These are phyloP conservation scores for Peromyscus nudipes DNA, from an alignment of 2,797 vertebrate species.

Conservation along the genomic window DNA sequence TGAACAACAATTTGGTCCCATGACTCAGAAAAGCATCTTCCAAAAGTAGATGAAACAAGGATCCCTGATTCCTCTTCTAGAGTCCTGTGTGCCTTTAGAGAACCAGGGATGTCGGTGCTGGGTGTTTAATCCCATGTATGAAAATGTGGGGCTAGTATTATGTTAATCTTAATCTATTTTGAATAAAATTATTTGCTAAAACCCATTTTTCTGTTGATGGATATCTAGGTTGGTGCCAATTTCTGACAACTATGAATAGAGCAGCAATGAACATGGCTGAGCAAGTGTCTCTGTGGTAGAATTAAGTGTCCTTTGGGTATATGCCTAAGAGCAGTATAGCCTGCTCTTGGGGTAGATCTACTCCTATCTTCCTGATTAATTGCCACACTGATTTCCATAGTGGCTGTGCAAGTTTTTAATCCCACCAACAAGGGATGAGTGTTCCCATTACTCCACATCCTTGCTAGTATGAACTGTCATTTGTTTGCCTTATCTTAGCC, in stretches of 20 bases:
- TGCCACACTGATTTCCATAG: not conserved
- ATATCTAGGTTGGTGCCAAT: not conserved
- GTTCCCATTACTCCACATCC: not conserved
- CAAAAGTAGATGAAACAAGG: not conserved
- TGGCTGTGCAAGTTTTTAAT: too few relatives aligned
- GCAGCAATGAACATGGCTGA: not conserved
- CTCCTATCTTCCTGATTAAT: not conserved
- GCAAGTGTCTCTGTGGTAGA: not conserved
- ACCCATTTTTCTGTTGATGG: not conserved
- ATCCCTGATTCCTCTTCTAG: not conserved
- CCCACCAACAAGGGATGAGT: not conserved
- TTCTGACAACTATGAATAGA: not conserved
- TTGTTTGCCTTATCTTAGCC: not conserved
- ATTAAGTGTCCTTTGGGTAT: not conserved
- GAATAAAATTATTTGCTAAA: not conserved
- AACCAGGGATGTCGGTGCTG: not conserved
- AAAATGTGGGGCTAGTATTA: not conserved
- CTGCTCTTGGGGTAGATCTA: not conserved
- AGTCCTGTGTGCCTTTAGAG: not conserved
- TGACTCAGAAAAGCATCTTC: not conserved
- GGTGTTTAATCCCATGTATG: not conserved
- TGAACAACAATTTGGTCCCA: not conserved
- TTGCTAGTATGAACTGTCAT: too few relatives aligned
- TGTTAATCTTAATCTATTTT: not conserved
- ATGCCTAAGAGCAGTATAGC: not conserved